phyloP scores from a whole-genome alignment of 2,797 vertebrate genomes.

The Acropternis orthonyx region DNA sequence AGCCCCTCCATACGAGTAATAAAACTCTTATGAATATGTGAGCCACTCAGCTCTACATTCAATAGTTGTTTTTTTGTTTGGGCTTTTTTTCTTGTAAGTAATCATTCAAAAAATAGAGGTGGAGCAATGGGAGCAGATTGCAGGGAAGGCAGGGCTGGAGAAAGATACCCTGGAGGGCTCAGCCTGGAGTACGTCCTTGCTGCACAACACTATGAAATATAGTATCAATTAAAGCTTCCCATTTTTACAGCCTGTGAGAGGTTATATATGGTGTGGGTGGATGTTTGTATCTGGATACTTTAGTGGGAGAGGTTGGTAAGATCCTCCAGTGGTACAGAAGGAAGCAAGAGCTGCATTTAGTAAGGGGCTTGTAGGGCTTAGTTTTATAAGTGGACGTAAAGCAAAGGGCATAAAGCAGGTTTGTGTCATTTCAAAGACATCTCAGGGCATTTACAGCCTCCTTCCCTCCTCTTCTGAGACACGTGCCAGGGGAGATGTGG shows the following conservation, averaged over 20 bases:
- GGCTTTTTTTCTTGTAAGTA: background rate
- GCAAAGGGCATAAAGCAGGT: conserved; percentile 11
- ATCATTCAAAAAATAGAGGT: conserved; percentile 1
- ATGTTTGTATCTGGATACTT: conserved; percentile 19
- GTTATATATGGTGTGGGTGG: conserved; percentile 45
- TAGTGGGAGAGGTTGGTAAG: conserved; percentile 11
- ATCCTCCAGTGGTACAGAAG: background rate
- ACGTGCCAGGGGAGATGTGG: background rate
- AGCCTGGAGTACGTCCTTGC: conserved; percentile 48
- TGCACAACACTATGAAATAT: conserved; percentile 64
- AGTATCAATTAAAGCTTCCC: conserved; percentile 65
- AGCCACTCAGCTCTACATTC: background rate
- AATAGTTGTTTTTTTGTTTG: background rate
- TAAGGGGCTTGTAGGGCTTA: background rate
- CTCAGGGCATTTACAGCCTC: background rate
- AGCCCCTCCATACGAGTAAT: background rate
- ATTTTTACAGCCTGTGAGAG: conserved; percentile 34
- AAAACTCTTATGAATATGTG: background rate
- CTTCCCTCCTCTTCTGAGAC: background rate
- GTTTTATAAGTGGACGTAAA: conserved; percentile 16
- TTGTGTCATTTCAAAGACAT: background rate
- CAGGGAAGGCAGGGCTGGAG: background rate
- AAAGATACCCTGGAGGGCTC: conserved; percentile 26
- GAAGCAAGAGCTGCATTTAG: background rate
- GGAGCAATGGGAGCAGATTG: background rate